phyloP scores from a whole-genome alignment of 2,888 invertebrate genomes.

The Coecobrya sp. region DNA sequence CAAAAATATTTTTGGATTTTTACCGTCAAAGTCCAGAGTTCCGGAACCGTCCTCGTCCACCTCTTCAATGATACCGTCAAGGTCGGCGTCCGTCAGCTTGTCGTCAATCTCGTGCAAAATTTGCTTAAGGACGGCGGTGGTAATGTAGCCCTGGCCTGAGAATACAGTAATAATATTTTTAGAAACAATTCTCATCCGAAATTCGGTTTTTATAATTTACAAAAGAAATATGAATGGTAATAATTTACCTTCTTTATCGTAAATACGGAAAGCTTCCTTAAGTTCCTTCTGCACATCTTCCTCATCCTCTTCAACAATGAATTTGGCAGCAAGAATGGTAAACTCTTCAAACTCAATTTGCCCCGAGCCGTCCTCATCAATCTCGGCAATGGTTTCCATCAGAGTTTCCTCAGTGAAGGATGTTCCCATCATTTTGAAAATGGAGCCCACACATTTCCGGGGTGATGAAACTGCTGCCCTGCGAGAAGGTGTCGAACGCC shows the following conservation, averaged over 20 bases:
- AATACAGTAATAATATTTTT: not conserved
- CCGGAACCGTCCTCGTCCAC: slow-evolving; percentile 87
- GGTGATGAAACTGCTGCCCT: slow-evolving; percentile 88
- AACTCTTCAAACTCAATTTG: slow-evolving; percentile 89
- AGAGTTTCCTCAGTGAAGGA: slow-evolving; percentile 89
- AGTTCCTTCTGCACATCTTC: slow-evolving; percentile 89
- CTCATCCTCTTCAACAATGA: slow-evolving; percentile 89
- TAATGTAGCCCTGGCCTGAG: slow-evolving; percentile 81
- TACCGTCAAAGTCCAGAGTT: slow-evolving; percentile 94
- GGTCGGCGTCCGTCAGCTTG: slow-evolving; percentile 77
- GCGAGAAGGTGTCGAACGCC: slow-evolving; percentile 89
- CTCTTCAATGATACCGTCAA: slow-evolving; percentile 82
- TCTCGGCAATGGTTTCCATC: slow-evolving; percentile 89
- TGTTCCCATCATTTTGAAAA: slow-evolving; percentile 89
- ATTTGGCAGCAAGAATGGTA: slow-evolving; percentile 89
- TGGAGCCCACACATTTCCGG: slow-evolving; percentile 88
- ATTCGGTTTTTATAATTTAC: too few species aligned
- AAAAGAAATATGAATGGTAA: too few species aligned
- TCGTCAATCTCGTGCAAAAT: slow-evolving; percentile 82
- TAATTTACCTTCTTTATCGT: slow-evolving; percentile 89
- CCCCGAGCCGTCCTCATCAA: slow-evolving; percentile 89
- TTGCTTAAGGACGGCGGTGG: slow-evolving; percentile 79
- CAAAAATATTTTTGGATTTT: slow-evolving; percentile 86
- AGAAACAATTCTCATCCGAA: not conserved
- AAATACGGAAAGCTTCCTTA: slow-evolving; percentile 87